A percentile compares a stretch with the other conserved stretches of the same genome.
Evolutionary conservation across 2,888 invertebrate genomes (phyloP).

Genomic region (Synergus laeviventris): DNA sequence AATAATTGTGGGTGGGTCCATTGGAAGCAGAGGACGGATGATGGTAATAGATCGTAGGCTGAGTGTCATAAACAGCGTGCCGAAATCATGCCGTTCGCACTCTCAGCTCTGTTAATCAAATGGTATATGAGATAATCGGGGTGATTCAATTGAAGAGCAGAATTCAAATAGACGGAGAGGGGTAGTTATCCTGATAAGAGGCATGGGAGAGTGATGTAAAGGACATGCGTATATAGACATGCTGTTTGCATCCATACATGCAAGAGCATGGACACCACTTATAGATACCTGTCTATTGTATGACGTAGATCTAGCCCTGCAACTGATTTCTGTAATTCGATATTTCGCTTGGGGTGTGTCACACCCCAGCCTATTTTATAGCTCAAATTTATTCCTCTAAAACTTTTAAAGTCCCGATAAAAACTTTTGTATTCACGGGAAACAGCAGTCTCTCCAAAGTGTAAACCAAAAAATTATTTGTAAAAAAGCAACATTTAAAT

Average conservation of each 20-base stretch:
- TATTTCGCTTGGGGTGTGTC: too few relatives aligned
- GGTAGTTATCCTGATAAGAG: slow-evolving; percentile 42
- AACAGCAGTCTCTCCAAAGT: too few relatives aligned
- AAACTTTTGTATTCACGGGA: too few relatives aligned
- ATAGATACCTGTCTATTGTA: slow-evolving; percentile 52
- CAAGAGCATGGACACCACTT: slow-evolving; percentile 49
- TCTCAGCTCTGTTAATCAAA: slow-evolving; percentile 71
- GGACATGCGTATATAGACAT: slow-evolving; percentile 45
- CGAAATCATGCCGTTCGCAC: slow-evolving; percentile 67
- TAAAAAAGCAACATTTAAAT: too few relatives aligned
- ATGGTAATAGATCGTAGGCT: slow-evolving; percentile 67
- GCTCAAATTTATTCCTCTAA: too few relatives aligned
- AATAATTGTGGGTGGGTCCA: not conserved
- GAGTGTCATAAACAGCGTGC: slow-evolving; percentile 69
- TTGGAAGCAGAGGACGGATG: not conserved
- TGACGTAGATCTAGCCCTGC: slow-evolving; percentile 38
- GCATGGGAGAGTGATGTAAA: slow-evolving; percentile 46
- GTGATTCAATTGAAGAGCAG: slow-evolving; percentile 22
- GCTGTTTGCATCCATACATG: slow-evolving; percentile 8
- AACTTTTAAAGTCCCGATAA: too few relatives aligned
- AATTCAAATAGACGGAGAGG: slow-evolving; percentile 23
- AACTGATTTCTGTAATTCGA: slow-evolving; percentile 47
- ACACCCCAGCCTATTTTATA: too few relatives aligned
- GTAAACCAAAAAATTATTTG: too few relatives aligned
- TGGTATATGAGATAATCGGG: slow-evolving; percentile 53